Conservation (phyloP, 2,113 vertebrate species). For the Pterocles orientalis region DNA sequence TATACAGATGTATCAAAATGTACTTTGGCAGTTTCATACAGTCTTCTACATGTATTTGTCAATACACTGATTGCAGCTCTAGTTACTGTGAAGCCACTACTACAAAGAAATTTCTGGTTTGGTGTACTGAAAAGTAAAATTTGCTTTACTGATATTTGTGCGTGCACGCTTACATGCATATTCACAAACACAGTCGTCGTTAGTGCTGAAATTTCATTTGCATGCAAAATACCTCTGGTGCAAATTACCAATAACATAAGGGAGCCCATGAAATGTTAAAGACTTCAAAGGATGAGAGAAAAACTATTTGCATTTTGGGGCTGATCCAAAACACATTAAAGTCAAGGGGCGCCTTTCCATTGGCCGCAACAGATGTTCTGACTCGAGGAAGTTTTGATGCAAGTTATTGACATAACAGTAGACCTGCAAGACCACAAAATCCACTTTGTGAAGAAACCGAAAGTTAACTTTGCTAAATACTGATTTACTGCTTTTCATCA, state of each 20-base stretch:
- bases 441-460: not conserved
- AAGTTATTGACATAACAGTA: constrained; percentile 46
- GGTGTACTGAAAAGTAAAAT: not conserved
- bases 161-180: not conserved
- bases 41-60: not conserved
- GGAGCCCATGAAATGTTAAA: constrained; percentile 57
- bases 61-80: constrained; percentile 24
- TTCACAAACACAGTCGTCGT: not conserved
- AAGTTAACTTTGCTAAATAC: not conserved
- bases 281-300: constrained; percentile 57
- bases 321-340: constrained; percentile 63
- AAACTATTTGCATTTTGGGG: constrained; percentile 61
- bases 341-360: constrained; percentile 36
- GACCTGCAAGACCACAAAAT: constrained; percentile 33
- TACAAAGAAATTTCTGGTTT: not conserved
- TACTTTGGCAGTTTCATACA: constrained; percentile 1
- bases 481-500: not conserved
- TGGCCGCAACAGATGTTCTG: constrained; percentile 56
- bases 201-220: constrained; percentile 51
- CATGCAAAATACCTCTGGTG: constrained; percentile 56
- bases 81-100: not conserved
- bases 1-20: constrained; percentile 12
- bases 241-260: constrained; percentile 63
- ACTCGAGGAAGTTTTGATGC: constrained; percentile 48
- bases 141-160: not conserved